Evolutionary conservation across 2,113 vertebrate genomes (phyloP), one percentile per base, ranked within the genome.

Genomic region (Marmota monax): DNA sequence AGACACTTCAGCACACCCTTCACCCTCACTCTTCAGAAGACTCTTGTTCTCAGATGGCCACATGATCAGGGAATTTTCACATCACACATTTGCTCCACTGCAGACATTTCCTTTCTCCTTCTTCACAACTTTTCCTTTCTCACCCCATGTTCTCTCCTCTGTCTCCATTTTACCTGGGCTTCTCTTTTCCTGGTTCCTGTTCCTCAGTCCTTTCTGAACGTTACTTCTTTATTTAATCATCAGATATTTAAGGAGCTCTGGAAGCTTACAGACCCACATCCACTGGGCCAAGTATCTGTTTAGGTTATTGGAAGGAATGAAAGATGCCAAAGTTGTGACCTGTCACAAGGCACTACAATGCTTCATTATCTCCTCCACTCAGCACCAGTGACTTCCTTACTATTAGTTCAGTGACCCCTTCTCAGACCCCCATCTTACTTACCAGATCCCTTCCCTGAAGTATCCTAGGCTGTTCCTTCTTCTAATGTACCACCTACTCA

Each of bases 141-240:
- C 14, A 77, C 37, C 13, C 27, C 27, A 12, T 4, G 7, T 29
- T 69, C 27, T 83, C 18, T 85, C 69, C 32, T 73, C 76, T 29
- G 14, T 72, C 12, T 76, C 51, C 29, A 22, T 56, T 77, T 82
- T 22, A 20, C 65, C n/a, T 82, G 48, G 23, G 5, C 51, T 84
- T 95, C 63, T 91, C 51, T 78, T 94, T 85, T 69, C 18, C 94
- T 92, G 7, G 6, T 65, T 39, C 18, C 5, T 95, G 48, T 69
- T 82, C 77, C 48, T 76, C 37, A 32, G 37, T 88, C 48, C 51
- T 61, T 2, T 97, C 45, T 88, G 48, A 70, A 56, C 72, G 79
- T 73, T 72, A 48, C 88, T 76, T 90, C 51, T 70, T 74, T 77
- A 87, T 90, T 84, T 48, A 72, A 61, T 51, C 84, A n/a, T 25